These are phyloP conservation scores for Lamellibrachia columna DNA, from an alignment of 2,888 invertebrate species.

Conservation along the genomic window DNA sequence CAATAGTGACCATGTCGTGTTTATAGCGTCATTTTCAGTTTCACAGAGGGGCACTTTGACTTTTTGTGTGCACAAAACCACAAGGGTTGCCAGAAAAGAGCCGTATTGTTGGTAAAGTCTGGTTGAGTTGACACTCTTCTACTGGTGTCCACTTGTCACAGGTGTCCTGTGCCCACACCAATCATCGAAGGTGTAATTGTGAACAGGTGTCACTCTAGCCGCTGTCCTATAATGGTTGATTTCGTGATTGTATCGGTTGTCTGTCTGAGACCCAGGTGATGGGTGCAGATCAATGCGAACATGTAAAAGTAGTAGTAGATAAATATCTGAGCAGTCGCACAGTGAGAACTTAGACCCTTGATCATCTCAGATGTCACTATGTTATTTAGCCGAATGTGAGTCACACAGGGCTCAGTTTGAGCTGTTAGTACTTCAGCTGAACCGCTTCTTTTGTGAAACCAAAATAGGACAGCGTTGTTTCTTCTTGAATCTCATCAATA, in stretches of 20 bases:
- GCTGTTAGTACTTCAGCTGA: not conserved
- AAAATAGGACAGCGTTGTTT: not conserved
- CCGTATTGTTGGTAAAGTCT: not conserved
- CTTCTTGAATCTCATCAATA: not conserved
- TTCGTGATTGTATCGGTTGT: conserved; percentile 1
- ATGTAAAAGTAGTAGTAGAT: not conserved
- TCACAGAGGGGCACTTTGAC: not conserved
- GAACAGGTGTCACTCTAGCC: not conserved
- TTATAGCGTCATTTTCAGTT: not conserved
- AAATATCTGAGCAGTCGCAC: not conserved
- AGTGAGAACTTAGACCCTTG: not conserved
- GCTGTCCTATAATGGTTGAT: not conserved
- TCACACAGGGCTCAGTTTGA: not conserved
- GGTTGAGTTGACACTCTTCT: not conserved
- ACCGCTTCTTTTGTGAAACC: not conserved
- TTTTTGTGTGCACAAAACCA: not conserved
- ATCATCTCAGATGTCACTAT: not conserved
- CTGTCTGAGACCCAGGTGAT: not conserved
- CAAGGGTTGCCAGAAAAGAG: not conserved
- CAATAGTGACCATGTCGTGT: too few relatives aligned
- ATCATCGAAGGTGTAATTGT: not conserved
- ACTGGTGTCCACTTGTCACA: conserved; percentile 1
- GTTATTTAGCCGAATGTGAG: not conserved
- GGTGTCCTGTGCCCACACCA: not conserved
- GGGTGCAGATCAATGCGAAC: not conserved